Percentiles rank a stretch among this genome's conserved stretches.
phyloP scores from a whole-genome alignment of 2,797 vertebrate species.

The Pteropus rufus region DNA sequence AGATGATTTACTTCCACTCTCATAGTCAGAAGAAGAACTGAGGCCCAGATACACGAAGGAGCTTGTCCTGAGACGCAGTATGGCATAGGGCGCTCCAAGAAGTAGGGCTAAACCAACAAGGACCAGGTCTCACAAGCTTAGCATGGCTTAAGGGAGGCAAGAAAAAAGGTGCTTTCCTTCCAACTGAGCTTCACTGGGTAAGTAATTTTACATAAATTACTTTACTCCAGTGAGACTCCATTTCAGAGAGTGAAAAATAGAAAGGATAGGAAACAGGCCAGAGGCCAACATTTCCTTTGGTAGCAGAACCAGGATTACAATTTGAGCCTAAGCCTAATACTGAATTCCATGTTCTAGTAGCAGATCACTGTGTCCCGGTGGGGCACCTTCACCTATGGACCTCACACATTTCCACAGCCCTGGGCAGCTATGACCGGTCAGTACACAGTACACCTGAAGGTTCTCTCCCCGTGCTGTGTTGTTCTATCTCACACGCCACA shows the following conservation, averaged over 20 bases:
- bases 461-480: rapidly evolving
- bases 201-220: not conserved
- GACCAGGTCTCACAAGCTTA: not conserved
- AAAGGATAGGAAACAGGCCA: not conserved
- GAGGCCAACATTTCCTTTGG: not conserved
- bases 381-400: not conserved
- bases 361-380: rapidly evolving
- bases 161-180: not conserved
- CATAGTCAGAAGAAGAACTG: not conserved
- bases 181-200: too few relatives aligned
- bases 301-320: not conserved
- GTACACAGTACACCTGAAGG: not conserved
- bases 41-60: not conserved
- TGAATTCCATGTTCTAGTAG: too few relatives aligned
- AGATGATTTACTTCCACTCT: not conserved
- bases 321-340: rapidly evolving
- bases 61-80: not conserved
- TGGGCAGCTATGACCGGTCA: not conserved
- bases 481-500: rapidly evolving
- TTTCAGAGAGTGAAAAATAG: not conserved
- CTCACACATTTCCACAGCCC: not conserved
- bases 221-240: not conserved
- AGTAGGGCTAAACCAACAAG: not conserved
- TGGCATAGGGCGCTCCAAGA: rapidly evolving
- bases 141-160: not conserved